Base-by-base conservation (phyloP, 2,888 invertebrate species). In the Amphimallon solstitiale region DNA sequence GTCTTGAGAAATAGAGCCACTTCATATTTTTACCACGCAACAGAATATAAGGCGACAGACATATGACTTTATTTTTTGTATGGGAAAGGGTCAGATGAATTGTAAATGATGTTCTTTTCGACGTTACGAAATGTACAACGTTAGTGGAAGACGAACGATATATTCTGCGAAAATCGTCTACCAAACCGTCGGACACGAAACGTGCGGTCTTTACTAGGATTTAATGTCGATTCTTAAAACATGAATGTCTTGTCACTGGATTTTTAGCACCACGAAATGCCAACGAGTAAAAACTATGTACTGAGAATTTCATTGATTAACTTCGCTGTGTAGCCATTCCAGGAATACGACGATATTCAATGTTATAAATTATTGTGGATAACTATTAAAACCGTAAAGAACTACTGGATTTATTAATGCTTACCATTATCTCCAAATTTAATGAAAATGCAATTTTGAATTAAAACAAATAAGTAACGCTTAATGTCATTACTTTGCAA, bases 151-250 rank as follows among this genome's bases (percentile, higher is more conserved):
- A 40, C 34, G 59, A 51, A 68, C 62, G 61, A 68, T 59, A 63
- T 65, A 65, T 65, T 59, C 46, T 54, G 62, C 59, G 62, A 61
- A 68, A 65, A 59, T 59, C 56, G 67, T 66, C 66, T 23, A 15
- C 29, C 43, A 43, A 63, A 52, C 56, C 64, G 52, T 45, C 46
- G 64, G 54, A 68, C 70, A 64, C 61, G 73, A 75, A 75, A 79
- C 80, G 80, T 80, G 80, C 73, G 76, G 78, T 78, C 78, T 79
- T 79, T 78, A 72, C 70, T 72, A 72, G 77, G 79, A 78, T 79
- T 78, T 79, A 75, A 76, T 76, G 76, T 74, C 78, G 78, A 79
- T 80, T 80, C 77, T 78, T 78, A 78, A 71, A 72, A 73, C 71
- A 71, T 67, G 70, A 60, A 65, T 56, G 37, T 59, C 65, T 65